These are phyloP conservation scores for Craterocephalus amniculus DNA, from an alignment of 2,797 vertebrate genomes.

Conservation along the genomic window DNA sequence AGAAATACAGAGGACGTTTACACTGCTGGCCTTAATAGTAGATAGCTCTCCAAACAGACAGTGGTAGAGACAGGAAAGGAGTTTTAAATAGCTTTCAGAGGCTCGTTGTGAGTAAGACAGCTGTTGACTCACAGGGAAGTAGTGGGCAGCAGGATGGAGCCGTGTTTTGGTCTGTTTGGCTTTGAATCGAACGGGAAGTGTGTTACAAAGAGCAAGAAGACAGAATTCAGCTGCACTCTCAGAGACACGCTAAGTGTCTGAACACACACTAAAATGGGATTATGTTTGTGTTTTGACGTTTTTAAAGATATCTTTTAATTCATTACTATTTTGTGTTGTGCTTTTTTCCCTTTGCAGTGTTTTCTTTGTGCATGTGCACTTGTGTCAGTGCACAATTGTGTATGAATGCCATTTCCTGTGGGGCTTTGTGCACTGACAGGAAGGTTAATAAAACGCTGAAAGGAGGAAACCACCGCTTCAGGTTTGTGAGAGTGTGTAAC, in stretches of 20 bases:
- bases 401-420: slow-evolving; percentile 77
- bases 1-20: slow-evolving; percentile 49
- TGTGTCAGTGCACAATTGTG: slow-evolving; percentile 52
- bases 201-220: slow-evolving; percentile 38
- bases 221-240: slow-evolving; percentile 10
- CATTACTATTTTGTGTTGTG: neutral
- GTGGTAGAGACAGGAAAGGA: slow-evolving; percentile 65
- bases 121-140: slow-evolving; percentile 69
- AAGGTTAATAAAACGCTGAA: slow-evolving; percentile 78
- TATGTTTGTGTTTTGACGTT: neutral
- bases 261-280: neutral
- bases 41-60: slow-evolving; percentile 50
- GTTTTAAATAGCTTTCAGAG: slow-evolving; percentile 68
- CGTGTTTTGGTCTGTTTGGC: slow-evolving; percentile 58
- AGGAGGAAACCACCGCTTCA: slow-evolving; percentile 78
- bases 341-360: neutral
- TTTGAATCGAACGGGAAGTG: slow-evolving; percentile 61
- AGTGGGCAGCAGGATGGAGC: slow-evolving; percentile 74
- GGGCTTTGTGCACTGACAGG: slow-evolving; percentile 77
- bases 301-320: neutral
- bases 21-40: slow-evolving; percentile 46
- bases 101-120: slow-evolving; percentile 51
- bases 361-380: slow-evolving; percentile 11
- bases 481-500: slow-evolving; percentile 38
- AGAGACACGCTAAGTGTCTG: neutral